Evolutionary conservation across 2,797 vertebrate species (phyloP).

Genomic region (Pelochelys cantorii): DNA sequence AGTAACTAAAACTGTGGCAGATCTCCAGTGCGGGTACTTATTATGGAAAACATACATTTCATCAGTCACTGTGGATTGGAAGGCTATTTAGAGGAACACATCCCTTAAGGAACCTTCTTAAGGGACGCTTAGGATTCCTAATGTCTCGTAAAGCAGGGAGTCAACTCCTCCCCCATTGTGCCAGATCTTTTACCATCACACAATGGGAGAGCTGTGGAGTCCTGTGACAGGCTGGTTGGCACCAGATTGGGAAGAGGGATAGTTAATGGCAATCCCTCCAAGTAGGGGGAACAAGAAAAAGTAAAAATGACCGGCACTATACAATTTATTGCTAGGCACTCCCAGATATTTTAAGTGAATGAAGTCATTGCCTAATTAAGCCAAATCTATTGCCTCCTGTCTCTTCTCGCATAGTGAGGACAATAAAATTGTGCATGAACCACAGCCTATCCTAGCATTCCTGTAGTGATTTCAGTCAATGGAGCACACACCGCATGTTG

Average conservation of each 20-base stretch:
- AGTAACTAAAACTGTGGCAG: background rate
- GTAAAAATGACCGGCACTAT: background rate
- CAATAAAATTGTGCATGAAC: background rate
- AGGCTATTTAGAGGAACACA: background rate
- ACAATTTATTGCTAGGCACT: background rate
- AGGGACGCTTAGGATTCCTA: background rate
- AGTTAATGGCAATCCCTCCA: background rate
- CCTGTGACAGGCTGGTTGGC: too few relatives aligned
- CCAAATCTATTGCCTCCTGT: background rate
- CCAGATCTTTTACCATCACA: background rate
- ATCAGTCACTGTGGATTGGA: background rate
- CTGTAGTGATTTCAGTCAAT: background rate
- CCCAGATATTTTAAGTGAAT: background rate
- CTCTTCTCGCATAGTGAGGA: background rate
- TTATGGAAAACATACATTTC: background rate
- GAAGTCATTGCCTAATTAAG: background rate
- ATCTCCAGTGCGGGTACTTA: background rate
- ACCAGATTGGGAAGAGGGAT: background rate
- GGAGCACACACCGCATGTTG: background rate
- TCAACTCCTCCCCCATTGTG: background rate
- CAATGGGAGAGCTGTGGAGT: background rate
- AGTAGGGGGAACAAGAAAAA: background rate
- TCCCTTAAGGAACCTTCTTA: background rate
- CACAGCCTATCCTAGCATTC: background rate
- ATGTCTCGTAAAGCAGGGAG: background rate